phyloP scores from a whole-genome alignment of 1,140 invertebrate genomes.

The Drosophila ogumai region DNA sequence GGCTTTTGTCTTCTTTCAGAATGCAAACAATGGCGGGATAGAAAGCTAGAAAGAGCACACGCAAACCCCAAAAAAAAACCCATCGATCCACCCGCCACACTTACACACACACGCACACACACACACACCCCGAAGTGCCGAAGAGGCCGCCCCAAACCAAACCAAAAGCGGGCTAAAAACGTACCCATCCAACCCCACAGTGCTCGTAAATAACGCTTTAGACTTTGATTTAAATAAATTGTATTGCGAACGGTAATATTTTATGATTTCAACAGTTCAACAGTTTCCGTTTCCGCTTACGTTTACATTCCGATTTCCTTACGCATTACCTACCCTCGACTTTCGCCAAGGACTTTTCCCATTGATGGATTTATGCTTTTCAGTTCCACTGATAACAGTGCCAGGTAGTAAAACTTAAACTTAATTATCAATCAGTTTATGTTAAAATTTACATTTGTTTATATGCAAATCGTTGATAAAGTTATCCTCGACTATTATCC shows the following conservation, averaged over 20 bases:
- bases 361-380: constrained; percentile 22
- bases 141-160: constrained; percentile 3
- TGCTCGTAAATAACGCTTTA: constrained; percentile 82
- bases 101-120: background rate
- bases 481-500: no score
- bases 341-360: constrained; percentile 11
- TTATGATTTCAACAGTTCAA: constrained; percentile 77
- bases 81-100: constrained; percentile 26
- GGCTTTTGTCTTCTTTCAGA: constrained; percentile 79
- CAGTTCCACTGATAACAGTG: constrained; percentile 55
- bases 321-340: constrained; percentile 15
- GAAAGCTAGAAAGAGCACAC: constrained; percentile 58
- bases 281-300: constrained; percentile 42
- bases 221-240: constrained; percentile 84
- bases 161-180: constrained; percentile 6
- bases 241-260: constrained; percentile 79
- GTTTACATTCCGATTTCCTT: constrained; percentile 52
- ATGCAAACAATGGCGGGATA: constrained; percentile 71
- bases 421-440: background rate
- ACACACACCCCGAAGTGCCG: background rate
- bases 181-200: constrained; percentile 42
- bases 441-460: background rate
- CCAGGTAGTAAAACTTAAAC: constrained; percentile 18
- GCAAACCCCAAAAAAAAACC: constrained; percentile 29
- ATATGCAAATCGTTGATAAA: background rate